Evolutionary conservation across 2,888 invertebrate species (phyloP), one percentile per base, ranked within the genome.

Genomic region (Gymnosoma rotundatum): DNA sequence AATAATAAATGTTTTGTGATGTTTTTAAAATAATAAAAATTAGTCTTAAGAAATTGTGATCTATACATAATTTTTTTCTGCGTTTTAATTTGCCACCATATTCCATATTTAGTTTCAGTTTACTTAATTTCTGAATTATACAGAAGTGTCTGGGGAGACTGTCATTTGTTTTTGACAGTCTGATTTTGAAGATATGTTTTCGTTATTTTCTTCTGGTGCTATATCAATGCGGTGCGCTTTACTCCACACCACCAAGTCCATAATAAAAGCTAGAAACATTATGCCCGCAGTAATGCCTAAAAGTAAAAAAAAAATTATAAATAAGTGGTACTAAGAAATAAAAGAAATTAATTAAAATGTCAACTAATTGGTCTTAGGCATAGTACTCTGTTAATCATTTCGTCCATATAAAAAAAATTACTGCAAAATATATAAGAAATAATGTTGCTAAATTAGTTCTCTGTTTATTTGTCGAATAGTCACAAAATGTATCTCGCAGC

Each of bases 211-310:
- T 79, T 89, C 89, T 0, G 94, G 94, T 88, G 94, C 94, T 92
- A 94, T 94, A 90, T 94, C 94, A 88, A 98, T 97, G 89, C 96
- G 96, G 75, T 96, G 95, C 58, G 97, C 97, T 92, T 97, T 96
- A 90, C 96, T 96, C 96, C 97, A 98, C 38, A 98, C 97, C 69
- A 97, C 94, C 88, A 97, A 91, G 93, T 98, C 98, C 92, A 97
- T 96, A 87, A 97, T 93, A 92, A 97, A 98, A 80, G 97, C 98
- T 78, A 97, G 93, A 89, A 97, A 94, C 94, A 98, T 95, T 85
- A 98, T 95, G 38, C 95, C 95, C 69, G 97, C 96, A 0, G 98
- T 97, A 78, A 96, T 95, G 88, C 98, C 97, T 97, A 92, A 0
- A 91, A 92, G 79, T 82, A 69, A 87, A 86, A 85, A 63, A 87